Conservation (phyloP, 2,113 vertebrate species). For the Gila orcuttii region DNA sequence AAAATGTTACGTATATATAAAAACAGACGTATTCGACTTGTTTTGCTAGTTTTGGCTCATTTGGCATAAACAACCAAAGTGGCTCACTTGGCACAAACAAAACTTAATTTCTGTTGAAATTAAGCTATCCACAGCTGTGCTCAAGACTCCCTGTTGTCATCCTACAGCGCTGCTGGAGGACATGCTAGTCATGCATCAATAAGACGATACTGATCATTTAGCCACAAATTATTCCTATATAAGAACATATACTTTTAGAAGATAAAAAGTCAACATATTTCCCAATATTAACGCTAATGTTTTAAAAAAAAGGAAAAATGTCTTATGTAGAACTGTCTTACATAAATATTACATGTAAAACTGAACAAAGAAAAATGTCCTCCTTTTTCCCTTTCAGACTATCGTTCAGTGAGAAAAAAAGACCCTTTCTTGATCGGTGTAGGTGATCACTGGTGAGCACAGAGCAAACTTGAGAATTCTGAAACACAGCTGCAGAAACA, state of each 20-base stretch:
- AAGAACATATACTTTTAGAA: neutral
- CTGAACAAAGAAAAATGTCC: neutral
- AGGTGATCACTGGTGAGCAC: neutral
- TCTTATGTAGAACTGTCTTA: neutral
- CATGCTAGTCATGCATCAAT: slow-evolving; percentile 13
- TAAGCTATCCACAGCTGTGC: slow-evolving; percentile 4
- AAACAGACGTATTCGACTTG: neutral
- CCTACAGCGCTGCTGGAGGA: neutral
- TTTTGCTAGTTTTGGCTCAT: slow-evolving; percentile 31
- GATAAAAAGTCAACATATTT: neutral
- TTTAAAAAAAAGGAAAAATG: neutral
- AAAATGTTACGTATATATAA: no score
- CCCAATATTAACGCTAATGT: neutral
- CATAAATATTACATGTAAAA: neutral
- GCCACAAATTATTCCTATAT: neutral
- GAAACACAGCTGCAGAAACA: neutral
- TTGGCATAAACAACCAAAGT: slow-evolving; percentile 18
- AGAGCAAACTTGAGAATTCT: neutral
- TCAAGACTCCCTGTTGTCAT: slow-evolving; percentile 30
- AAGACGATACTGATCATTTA: slow-evolving; percentile 15
- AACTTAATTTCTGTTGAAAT: neutral
- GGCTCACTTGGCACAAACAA: neutral
- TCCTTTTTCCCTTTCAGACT: neutral
- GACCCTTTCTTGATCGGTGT: neutral
- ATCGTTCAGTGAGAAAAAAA: neutral